A percentile compares a stretch with the other conserved stretches of the same genome.
Conservation (phyloP, 2,888 invertebrate genomes). For the Arge pagana region DNA sequence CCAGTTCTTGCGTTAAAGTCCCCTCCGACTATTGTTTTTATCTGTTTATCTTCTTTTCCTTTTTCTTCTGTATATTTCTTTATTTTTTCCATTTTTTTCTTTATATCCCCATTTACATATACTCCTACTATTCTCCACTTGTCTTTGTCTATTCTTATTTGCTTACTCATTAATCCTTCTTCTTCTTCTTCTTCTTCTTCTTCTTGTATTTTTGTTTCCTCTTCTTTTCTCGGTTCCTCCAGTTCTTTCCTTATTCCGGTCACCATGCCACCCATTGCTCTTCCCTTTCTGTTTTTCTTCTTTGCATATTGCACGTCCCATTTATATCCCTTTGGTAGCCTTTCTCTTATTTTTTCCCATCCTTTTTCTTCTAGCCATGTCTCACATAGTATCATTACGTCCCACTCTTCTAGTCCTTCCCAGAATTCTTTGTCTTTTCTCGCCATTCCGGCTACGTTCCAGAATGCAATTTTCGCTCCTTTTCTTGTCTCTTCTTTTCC, state of each 20-base stretch:
- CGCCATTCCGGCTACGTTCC: background rate
- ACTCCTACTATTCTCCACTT: no score
- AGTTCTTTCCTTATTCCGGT: background rate
- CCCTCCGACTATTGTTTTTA: no score
- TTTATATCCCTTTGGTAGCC: background rate
- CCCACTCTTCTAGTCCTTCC: slow-evolving; percentile 1
- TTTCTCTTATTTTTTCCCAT: background rate
- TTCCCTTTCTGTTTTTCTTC: background rate
- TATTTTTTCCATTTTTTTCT: no score
- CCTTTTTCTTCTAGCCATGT: slow-evolving; percentile 8
- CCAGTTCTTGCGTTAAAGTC: no score
- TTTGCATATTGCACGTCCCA: background rate
- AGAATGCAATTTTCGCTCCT: background rate
- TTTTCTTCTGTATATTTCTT: no score
- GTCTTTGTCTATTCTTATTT: no score
- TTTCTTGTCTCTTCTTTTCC: background rate
- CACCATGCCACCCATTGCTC: background rate
- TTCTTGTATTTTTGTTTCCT: background rate
- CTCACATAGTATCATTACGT: background rate
- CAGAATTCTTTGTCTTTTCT: slow-evolving; percentile 6
- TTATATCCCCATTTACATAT: no score
- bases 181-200: no score
- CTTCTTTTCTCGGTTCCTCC: background rate
- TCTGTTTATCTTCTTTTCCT: no score
- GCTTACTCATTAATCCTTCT: no score